Conservation (phyloP, 2,888 invertebrate species). For the Acanthosepion pharaonis region DNA sequence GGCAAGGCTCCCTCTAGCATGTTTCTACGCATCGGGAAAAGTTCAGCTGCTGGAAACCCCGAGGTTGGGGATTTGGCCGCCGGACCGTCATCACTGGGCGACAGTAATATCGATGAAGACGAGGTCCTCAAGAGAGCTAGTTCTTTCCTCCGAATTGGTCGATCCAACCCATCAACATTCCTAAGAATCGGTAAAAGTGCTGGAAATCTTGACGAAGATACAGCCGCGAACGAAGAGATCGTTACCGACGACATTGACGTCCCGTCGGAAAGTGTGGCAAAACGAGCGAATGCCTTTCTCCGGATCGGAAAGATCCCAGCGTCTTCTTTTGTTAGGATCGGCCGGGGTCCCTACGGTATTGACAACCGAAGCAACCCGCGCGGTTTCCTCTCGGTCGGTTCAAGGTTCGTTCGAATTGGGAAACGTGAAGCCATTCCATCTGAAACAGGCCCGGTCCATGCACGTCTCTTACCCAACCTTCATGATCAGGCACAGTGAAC, state of each 20-base stretch:
- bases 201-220: neutral
- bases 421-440: constrained; percentile 49
- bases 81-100: constrained; percentile 35
- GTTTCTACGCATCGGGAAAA: constrained; percentile 40
- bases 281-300: constrained; percentile 54
- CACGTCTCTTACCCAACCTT: neutral
- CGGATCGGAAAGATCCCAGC: constrained; percentile 58
- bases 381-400: constrained; percentile 50
- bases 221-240: neutral
- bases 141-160: constrained; percentile 49
- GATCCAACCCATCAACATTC: constrained; percentile 44
- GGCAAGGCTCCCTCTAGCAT: constrained; percentile 49
- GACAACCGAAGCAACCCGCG: constrained; percentile 46
- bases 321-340: constrained; percentile 55
- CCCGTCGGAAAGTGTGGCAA: constrained; percentile 37
- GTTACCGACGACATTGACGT: constrained; percentile 47
- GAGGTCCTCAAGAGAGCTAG: constrained; percentile 49
- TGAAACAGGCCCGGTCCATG: neutral
- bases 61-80: constrained; percentile 23
- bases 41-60: neutral
- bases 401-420: constrained; percentile 53
- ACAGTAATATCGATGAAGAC: constrained; percentile 36
- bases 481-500: neutral
- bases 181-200: constrained; percentile 41
- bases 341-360: constrained; percentile 49